Base-by-base conservation (phyloP, 2,888 invertebrate species). In the Thecophora atra region DNA sequence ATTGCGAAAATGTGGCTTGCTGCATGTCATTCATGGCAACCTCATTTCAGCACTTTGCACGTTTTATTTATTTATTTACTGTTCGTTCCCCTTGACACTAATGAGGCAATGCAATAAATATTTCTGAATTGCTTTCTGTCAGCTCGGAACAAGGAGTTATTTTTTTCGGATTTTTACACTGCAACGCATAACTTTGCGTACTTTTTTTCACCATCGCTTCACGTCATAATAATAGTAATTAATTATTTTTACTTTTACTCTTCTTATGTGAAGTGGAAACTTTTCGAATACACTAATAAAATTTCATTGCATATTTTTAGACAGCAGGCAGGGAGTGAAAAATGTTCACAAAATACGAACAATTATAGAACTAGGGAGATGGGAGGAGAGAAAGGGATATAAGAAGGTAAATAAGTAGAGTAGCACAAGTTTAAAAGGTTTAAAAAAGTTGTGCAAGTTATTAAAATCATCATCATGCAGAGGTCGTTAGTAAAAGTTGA, bases 71-170 rank as follows among this genome's bases (percentile, higher is more conserved):
- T 51, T 54, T 54, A 21, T 54, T 54, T 54, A 21, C n/a, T n/a
- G n/a, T n/a, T n/a, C n/a, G n/a, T 19, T n/a, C 54, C 54, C 54
- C 54, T 54, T 54, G 54, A 54, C 54, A 24, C 54, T 24, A 54
- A 54, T 54, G 54, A 54, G 19, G 54, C 54, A 17, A 19, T 7
- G n/a, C 21, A 54, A 54, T 54, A 54, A 54, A 54, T 54, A 51
- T 51, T 51, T 37, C 37, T 37, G 37, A 37, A 37, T 37, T 51
- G 51, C 51, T n/a, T n/a, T 51, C 51, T 17, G 19, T 21, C 54
- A 21, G 21, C 54, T 3, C 1, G 21, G 21, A 19, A 24, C 7
- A 19, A 54, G 51, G 24, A 54, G 21, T 54, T 54, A 8, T 47
- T 47, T 5, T 5, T n/a, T 5, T 5, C n/a, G 47, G n/a, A 11